Evolutionary conservation across 2,113 vertebrate genomes (phyloP), one percentile per base, ranked within the genome.

Genomic region (Clupea harengus): DNA sequence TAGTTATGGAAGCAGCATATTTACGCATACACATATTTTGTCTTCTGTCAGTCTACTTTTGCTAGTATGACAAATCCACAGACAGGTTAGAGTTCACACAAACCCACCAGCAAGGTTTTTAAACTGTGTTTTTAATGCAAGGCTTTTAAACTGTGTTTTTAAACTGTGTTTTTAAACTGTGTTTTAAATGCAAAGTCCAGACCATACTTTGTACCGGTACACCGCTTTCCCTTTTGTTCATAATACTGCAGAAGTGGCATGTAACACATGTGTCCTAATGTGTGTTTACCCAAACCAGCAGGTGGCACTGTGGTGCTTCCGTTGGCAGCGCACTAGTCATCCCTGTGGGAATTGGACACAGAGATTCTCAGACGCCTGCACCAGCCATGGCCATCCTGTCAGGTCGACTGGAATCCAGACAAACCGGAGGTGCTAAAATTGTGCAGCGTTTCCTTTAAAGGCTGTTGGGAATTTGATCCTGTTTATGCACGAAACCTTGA

Each of bases 291-390:
- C 22, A 3, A 60, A 45, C 54, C 90, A 88, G 84, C 72, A 91
- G 89, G 86, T 86, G 90, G 90, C 49, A 64, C 81, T 88, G 82
- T 89, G 86, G 86, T 45, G 81, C 88, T 88, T 88, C 85, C 84
- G 22, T 82, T 72, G 64, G 28, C 64, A 11, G 4, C 25, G 13
- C 7, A 72, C 32, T 32, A 25, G 11, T 72, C 64, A 25, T 72
- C 64, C 64, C 3, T 28, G n/a, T 72, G 64, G 64, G 28, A 28
- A 25, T 28, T 32, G 25, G 28, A 32, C 64, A 72, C 54, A 6
- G 18, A 22, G 54, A 60, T 60, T 60, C 32, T 32, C 28, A 72
- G 11, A 72, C 11, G 64, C 64, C 25, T 72, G 64, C 64, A 32
- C 25, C n/a, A 72, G 25, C 64, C 64, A 32, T 72, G 64, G 64